Evolutionary conservation across 2,888 invertebrate species (phyloP), one percentile per base, ranked within the genome.

Genomic region (Mythimna pallens): DNA sequence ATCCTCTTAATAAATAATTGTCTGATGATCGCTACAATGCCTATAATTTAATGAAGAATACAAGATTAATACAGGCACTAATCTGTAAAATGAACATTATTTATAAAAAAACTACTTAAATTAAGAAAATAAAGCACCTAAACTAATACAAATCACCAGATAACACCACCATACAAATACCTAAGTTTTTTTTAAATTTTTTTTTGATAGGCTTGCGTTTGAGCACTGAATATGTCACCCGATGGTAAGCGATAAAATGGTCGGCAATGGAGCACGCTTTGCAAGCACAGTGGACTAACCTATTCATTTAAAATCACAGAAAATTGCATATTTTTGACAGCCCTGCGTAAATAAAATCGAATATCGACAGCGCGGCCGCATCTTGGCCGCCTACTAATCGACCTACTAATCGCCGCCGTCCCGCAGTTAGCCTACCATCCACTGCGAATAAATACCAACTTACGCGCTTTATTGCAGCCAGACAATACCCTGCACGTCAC

Each of bases 351-450:
- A 87, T 89, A 89, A 47, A 47, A 90, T 89, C 89, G 87, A 89
- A 88, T 88, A 93, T 93, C 92, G 93, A 92, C 91, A 90, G 86
- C 79, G 86, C 89, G 85, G 85, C 85, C 89, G 90, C 88, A 88
- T 90, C 92, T 93, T 91, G 90, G 92, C 91, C 89, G 89, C 90
- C 90, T 91, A 92, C 92, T 95, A 94, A 95, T 94, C 94, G 95
- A 92, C 92, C 93, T 88, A 93, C 92, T 93, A 93, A 94, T 93
- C 89, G 88, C 80, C 80, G 84, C 84, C 87, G 20, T 2, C n/a
- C n/a, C 36, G 17, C 87, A 86, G 84, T 87, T 84, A 84, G 81
- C 82, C 65, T 78, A 65, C 80, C 82, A 83, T 86, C 84, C 81
- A 78, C 82, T 81, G 65, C 82, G 78, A 61, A 86, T 84, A 85